Evolutionary conservation across 2,888 invertebrate species (phyloP).

Genomic region (Lochmaea crataegi): DNA sequence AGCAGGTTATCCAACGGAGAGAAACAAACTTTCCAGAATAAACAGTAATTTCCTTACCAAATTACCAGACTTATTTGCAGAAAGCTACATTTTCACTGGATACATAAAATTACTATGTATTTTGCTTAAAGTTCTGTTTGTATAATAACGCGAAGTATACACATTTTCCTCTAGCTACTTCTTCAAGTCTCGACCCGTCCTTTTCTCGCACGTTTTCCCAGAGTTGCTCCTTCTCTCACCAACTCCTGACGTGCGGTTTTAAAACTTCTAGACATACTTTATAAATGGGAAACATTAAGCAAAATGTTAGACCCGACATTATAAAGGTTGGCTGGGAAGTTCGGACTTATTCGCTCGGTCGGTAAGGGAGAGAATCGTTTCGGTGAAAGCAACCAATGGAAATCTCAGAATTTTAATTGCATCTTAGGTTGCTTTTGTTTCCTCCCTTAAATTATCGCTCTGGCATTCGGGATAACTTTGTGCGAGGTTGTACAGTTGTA

Average conservation of each 20-base stretch:
- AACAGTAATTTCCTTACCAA: conserved; percentile 66
- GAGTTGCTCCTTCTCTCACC: conserved; percentile 34
- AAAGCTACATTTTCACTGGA: conserved; percentile 64
- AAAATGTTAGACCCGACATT: conserved; percentile 58
- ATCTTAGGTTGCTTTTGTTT: conserved; percentile 66
- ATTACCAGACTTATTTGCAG: conserved; percentile 66
- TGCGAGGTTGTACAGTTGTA: conserved; percentile 41
- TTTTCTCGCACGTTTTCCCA: conserved; percentile 38
- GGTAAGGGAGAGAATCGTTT: conserved; percentile 53
- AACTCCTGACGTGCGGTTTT: conserved; percentile 52
- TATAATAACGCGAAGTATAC: conserved; percentile 59
- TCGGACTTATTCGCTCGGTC: conserved; percentile 53
- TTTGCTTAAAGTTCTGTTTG: conserved; percentile 63
- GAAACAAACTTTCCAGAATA: conserved; percentile 63
- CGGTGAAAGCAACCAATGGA: conserved; percentile 60
- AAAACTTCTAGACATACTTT: conserved; percentile 53
- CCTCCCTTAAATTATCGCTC: conserved; percentile 62
- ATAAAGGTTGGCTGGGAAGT: conserved; percentile 52
- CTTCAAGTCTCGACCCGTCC: conserved; percentile 53
- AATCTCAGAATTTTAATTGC: conserved; percentile 66
- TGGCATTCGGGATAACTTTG: conserved; percentile 47
- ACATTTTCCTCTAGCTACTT: conserved; percentile 55
- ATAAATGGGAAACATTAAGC: conserved; percentile 62
- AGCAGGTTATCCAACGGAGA: conserved; percentile 57
- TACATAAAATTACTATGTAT: conserved; percentile 66